Conservation (phyloP, 64 coral and sea anemone genomes). For the Pocillopora verrucosa region DNA sequence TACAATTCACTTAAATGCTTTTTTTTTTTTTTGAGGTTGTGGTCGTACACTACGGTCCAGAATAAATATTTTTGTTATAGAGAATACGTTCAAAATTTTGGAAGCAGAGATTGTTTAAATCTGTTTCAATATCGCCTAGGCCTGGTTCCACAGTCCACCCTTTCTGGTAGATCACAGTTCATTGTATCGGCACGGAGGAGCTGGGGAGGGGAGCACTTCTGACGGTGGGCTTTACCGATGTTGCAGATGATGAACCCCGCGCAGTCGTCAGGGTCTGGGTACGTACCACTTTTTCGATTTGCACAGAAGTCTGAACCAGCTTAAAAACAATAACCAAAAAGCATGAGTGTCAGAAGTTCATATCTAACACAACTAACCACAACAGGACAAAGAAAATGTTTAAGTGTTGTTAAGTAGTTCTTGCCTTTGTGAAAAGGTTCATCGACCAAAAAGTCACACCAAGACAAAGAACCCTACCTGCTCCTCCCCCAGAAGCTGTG, state of each 20-base stretch:
- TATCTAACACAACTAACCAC: background rate
- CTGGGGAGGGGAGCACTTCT: slow-evolving; percentile 52
- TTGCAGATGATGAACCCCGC: slow-evolving; percentile 84
- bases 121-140: background rate
- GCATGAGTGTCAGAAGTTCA: background rate
- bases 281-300: slow-evolving; percentile 19
- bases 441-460: no score
- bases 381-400: no score
- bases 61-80: no score
- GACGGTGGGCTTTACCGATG: slow-evolving; percentile 57
- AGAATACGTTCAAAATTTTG: no score
- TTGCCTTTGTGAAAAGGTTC: background rate
- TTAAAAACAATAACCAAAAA: background rate
- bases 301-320: slow-evolving; percentile 67
- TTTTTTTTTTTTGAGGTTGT: no score
- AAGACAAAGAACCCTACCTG: background rate
- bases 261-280: slow-evolving; percentile 76
- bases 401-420: background rate
- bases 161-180: slow-evolving; percentile 73
- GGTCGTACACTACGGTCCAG: no score
- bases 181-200: slow-evolving; percentile 42
- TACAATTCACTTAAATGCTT: no score
- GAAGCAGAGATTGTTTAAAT: no score
- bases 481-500: slow-evolving; percentile 6
- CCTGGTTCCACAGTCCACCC: slow-evolving; percentile 72